A percentile compares a stretch with the other conserved stretches of the same genome.
Conservation (phyloP, 2,888 invertebrate genomes). For the Ceraclea dissimilis region DNA sequence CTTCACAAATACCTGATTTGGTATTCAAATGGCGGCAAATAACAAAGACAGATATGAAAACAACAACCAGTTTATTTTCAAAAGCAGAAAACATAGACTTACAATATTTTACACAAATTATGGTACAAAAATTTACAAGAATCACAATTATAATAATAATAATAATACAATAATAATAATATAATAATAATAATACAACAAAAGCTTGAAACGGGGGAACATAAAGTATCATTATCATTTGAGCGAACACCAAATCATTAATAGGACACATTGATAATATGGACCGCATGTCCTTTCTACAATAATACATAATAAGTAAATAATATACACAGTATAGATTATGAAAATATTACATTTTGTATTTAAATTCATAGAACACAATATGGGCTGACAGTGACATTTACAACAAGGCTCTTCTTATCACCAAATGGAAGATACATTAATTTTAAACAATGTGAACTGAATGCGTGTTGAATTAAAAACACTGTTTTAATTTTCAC, state of each 20-base stretch:
- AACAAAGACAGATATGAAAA: slow-evolving; percentile 19
- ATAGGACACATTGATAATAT: no score
- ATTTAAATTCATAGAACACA: neutral
- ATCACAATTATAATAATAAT: slow-evolving; percentile 30
- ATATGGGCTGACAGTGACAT: neutral
- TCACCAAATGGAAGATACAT: no score
- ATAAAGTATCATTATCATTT: neutral
- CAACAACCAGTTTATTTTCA: slow-evolving; percentile 27
- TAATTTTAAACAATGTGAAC: no score
- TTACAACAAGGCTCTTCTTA: no score
- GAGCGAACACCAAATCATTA: neutral
- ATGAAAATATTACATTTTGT: no score
- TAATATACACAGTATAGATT: no score
- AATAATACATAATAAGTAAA: no score
- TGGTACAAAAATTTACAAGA: slow-evolving; percentile 49
- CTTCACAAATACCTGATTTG: no score
- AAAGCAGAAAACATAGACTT: slow-evolving; percentile 25
- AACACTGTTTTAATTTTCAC: no score
- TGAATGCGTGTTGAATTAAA: no score
- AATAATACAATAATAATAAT: neutral
- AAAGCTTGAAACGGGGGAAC: neutral
- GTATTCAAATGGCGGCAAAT: no score
- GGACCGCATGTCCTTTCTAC: no score
- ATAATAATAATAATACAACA: neutral
- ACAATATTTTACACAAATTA: slow-evolving; percentile 49